Conservation (phyloP, 2,797 vertebrate genomes). For the Rhynchotus rufescens region DNA sequence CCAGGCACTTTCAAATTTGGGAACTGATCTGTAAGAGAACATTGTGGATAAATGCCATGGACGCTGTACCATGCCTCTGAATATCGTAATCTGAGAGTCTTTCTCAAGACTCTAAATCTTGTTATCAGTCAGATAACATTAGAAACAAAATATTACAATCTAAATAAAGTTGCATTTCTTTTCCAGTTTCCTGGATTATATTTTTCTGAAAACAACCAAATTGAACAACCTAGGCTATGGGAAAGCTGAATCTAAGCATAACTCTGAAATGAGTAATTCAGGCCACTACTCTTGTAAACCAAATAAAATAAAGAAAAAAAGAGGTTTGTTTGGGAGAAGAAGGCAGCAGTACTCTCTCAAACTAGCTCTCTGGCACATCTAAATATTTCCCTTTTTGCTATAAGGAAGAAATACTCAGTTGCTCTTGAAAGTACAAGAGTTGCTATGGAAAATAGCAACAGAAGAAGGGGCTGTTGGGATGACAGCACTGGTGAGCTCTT, state of each 20-base stretch:
- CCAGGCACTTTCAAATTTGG: not conserved
- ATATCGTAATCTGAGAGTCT: not conserved
- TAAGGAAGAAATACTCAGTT: not conserved
- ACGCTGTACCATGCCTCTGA: not conserved
- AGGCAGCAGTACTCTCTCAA: not conserved
- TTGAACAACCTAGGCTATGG: not conserved
- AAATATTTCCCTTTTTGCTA: not conserved
- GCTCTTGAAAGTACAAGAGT: not conserved
- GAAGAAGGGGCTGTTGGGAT: too few species aligned
- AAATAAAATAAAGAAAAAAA: not conserved
- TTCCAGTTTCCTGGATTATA: not conserved
- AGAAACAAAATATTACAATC: not conserved
- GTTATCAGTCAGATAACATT: not conserved
- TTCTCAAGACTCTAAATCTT: not conserved
- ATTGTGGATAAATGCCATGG: rapidly evolving
- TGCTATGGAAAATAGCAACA: not conserved
- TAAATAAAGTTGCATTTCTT: not conserved
- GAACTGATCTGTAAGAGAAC: not conserved
- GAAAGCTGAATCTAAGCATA: not conserved
- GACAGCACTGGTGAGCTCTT: not conserved
- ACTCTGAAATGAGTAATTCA: not conserved
- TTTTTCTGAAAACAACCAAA: constrained; percentile 1
- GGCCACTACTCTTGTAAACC: not conserved
- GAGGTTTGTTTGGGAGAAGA: not conserved
- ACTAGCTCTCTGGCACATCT: not conserved